Evolutionary conservation across 2,113 vertebrate species (phyloP), one percentile per base, ranked within the genome.

Genomic region (Lampris megalopsis): DNA sequence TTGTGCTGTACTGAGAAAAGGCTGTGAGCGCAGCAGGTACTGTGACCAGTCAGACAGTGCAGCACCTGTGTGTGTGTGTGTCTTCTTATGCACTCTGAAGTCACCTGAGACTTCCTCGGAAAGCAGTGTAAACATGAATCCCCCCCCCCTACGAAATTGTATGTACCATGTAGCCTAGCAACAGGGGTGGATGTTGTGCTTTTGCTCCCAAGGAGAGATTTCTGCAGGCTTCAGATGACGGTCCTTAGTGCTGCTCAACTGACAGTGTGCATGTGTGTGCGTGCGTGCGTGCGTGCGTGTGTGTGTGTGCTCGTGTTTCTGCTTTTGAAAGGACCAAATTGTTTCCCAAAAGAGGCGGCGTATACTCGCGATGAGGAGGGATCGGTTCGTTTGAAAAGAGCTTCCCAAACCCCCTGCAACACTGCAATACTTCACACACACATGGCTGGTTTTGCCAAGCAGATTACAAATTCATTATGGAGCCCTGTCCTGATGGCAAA

Each of bases 111-210:
- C 50, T 35, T 70, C 48, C 67, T 81, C 47, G 68, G 68, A 65
- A 50, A 82, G 75, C 61, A 24, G 57, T 4, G 61, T 78, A 75
- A 80, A 79, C 81, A 75, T 56, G 53, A 68, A 72, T 73, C 47
- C 53, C 56, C 62, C 45, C 41, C 81, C 84, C 56, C 60, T 67
- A 53, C 4, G 3, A n/a, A 81, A 85, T 71, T 77, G 70, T 82
- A 73, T 79, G 71, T 73, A 83, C 42, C 70, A 71, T 40, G 85
- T 89, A 63, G 47, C 88, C 69, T 75, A 82, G 87, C 82, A 92
- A 88, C 68, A 3, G 70, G 69, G 73, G 42, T 7, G 61, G 76
- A 83, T 63, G 63, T 82, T 80, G 53, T 9, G 49, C 66, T 67
- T 71, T 68, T 42, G 56, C 67, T 87, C 88, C 77, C 76, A 60